These are phyloP conservation scores for Plagodis dolabraria DNA, from an alignment of 2,888 invertebrate species.

Conservation along the genomic window DNA sequence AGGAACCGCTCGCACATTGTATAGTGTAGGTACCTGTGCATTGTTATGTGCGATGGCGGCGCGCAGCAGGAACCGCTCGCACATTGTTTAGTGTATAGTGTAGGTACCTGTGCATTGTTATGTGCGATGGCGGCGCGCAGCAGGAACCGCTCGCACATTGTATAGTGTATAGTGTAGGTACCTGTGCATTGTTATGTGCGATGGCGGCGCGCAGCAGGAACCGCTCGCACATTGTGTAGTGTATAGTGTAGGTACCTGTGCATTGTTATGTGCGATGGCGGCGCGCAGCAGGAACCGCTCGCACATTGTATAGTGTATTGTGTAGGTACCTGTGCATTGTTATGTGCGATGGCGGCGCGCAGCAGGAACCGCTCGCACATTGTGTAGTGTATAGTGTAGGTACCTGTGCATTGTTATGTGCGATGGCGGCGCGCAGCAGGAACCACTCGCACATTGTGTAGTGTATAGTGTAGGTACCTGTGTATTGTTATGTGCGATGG, in stretches of 20 bases:
- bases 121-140: slow-evolving; percentile 97
- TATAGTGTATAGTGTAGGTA: slow-evolving; percentile 25
- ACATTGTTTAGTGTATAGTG: slow-evolving; percentile 96
- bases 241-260: slow-evolving; percentile 92
- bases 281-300: slow-evolving; percentile 90
- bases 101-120: slow-evolving; percentile 97
- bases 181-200: slow-evolving; percentile 93
- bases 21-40: slow-evolving; percentile 96
- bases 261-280: slow-evolving; percentile 97
- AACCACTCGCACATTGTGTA: slow-evolving; percentile 97
- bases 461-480: slow-evolving; percentile 95
- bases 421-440: slow-evolving; percentile 96
- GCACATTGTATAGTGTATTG: no score
- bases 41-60: slow-evolving; percentile 95
- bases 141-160: slow-evolving; percentile 70
- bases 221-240: slow-evolving; percentile 91
- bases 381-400: background rate
- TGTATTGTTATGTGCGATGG: slow-evolving; percentile 97
- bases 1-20: slow-evolving; percentile 96
- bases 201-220: slow-evolving; percentile 98
- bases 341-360: no score
- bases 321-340: no score
- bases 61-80: slow-evolving; percentile 97
- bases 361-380: background rate
- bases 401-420: slow-evolving; percentile 93